Evolutionary conservation across 2,888 invertebrate species (phyloP), one percentile per base, ranked within the genome.

Genomic region (Pheosia tremula): DNA sequence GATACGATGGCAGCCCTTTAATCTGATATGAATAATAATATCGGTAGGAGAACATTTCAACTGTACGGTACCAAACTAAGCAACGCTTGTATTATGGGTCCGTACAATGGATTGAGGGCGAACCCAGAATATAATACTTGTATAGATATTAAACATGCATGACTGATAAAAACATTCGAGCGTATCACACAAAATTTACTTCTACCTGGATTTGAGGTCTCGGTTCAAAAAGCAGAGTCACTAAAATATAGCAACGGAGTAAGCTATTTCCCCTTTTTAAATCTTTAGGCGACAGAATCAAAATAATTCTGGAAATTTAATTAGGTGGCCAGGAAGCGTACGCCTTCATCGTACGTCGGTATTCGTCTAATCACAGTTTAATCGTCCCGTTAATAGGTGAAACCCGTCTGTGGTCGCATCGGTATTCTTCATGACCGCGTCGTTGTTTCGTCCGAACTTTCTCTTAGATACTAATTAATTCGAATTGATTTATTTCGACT

Each of bases 301-400:
- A 67, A 57, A 50, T 50, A 50, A 7, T 50, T 8, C 7, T 60
- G 61, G 58, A 63, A 62, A 57, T 63, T 64, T 75, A 76, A 76
- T 74, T 76, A 74, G 68, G 63, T 71, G 71, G 84, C 88, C 88
- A 90, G 90, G 90, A 90, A 89, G 80, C 80, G 71, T 65, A 66
- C 56, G 70, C 67, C 68, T 61, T 61, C 67, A 69, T 73, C 71
- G 74, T 80, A 54, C 60, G 81, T 72, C 73, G 86, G 87, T 78
- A 89, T 87, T 85, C 86, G 76, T 83, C 84, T 89, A 90, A 90
- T 89, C 84, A 81, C 67, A 76, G 79, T 81, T 85, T 88, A 89
- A 88, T 88, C 82, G 84, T 84, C 78, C 81, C 77, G 78, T 85
- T 90, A 91, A 90, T 90, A 78, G 89, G 90, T 86, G 91, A 91